Conservation (phyloP, 2,797 vertebrate species). For the Pseudomugil gertrudae region DNA sequence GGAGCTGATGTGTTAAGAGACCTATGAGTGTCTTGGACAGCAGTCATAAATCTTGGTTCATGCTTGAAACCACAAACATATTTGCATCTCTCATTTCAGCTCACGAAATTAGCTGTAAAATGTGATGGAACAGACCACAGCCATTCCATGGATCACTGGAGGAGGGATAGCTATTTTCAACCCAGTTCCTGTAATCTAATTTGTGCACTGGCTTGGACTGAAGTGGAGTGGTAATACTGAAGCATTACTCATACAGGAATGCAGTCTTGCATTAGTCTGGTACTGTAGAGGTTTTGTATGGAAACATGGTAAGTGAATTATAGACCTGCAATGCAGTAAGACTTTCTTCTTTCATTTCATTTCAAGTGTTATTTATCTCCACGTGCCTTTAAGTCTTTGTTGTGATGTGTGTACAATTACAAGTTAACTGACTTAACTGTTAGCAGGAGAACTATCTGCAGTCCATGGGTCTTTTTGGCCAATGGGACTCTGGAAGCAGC, state of each 20-base stretch:
- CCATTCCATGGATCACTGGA: slow-evolving; percentile 56
- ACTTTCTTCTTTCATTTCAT: background rate
- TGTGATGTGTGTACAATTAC: background rate
- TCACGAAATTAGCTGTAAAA: slow-evolving; percentile 70
- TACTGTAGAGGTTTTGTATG: slow-evolving; percentile 9
- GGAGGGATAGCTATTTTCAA: slow-evolving; percentile 50
- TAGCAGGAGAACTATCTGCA: background rate
- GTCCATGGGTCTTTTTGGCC: no score
- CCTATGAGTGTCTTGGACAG: slow-evolving; percentile 58
- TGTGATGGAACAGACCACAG: slow-evolving; percentile 57
- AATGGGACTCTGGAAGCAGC: no score
- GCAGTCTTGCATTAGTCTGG: slow-evolving; percentile 27
- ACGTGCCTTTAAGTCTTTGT: slow-evolving; percentile 9
- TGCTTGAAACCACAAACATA: slow-evolving; percentile 71
- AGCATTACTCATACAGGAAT: slow-evolving; percentile 51
- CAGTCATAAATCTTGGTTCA: slow-evolving; percentile 74
- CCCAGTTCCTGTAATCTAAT: slow-evolving; percentile 55
- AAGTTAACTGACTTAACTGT: slow-evolving; percentile 1
- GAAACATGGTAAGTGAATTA: slow-evolving; percentile 11
- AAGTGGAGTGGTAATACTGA: slow-evolving; percentile 42
- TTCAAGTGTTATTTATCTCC: background rate
- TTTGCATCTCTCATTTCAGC: slow-evolving; percentile 66
- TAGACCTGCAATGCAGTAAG: background rate
- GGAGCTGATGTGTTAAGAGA: slow-evolving; percentile 65
- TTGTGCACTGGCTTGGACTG: slow-evolving; percentile 32